Evolutionary conservation across 2,113 vertebrate genomes (phyloP).

Genomic region (Miniopterus natalensis): DNA sequence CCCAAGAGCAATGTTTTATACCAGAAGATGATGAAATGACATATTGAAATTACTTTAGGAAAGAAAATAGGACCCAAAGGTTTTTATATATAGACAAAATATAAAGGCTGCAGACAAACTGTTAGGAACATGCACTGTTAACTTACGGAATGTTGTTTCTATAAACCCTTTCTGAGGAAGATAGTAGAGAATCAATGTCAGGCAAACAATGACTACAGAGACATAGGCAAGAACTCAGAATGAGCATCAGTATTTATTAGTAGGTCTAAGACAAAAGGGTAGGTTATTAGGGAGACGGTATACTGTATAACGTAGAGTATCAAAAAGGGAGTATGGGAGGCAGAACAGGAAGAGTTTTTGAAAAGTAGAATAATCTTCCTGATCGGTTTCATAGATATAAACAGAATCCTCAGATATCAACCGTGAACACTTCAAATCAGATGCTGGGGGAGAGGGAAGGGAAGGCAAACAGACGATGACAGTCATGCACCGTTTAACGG

Average conservation of each 20-base stretch:
- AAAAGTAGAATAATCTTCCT: not conserved
- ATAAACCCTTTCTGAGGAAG: not conserved
- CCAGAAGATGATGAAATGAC: not conserved
- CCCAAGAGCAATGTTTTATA: not conserved
- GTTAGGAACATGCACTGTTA: not conserved
- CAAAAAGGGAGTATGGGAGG: not conserved
- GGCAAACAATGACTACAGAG: not conserved
- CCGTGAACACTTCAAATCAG: not conserved
- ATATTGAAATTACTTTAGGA: not conserved
- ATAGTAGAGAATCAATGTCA: not conserved
- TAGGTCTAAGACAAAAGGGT: not conserved
- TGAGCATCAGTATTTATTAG: not conserved
- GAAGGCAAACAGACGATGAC: not conserved
- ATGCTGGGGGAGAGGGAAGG: not conserved
- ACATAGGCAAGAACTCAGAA: not conserved
- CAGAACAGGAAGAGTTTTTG: not conserved
- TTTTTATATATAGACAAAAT: not conserved
- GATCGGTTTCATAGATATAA: not conserved
- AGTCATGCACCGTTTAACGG: not conserved
- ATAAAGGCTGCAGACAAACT: not conserved
- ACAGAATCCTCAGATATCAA: not conserved
- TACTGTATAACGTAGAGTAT: fast-evolving
- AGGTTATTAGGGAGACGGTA: not conserved
- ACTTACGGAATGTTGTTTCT: not conserved
- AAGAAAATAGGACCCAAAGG: not conserved